Evolutionary conservation across 2,888 invertebrate genomes (phyloP).

Genomic region (Laothoe populi): DNA sequence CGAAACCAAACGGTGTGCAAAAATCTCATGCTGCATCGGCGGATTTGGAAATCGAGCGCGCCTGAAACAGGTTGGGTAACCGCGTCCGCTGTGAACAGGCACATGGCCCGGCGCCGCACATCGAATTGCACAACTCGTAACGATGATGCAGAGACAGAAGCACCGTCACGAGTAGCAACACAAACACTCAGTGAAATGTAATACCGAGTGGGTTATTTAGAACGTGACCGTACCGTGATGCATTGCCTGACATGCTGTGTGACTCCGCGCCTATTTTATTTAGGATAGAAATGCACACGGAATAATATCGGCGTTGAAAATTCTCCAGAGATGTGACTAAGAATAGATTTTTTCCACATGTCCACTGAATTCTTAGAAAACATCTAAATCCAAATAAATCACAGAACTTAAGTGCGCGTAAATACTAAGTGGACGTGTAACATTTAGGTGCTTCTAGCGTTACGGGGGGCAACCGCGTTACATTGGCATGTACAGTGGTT

Average conservation of each 20-base stretch:
- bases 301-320: conserved; percentile 24
- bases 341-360: conserved; percentile 4
- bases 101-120: conserved; percentile 59
- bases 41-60: conserved; percentile 64
- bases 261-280: conserved; percentile 52
- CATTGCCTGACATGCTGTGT: conserved; percentile 56
- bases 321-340: conserved; percentile 3
- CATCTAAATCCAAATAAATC: conserved; percentile 18
- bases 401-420: conserved; percentile 29
- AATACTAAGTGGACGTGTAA: conserved; percentile 36
- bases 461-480: conserved; percentile 39
- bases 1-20: conserved; percentile 53
- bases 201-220: conserved; percentile 72
- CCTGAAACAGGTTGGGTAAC: conserved; percentile 68
- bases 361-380: conserved; percentile 24
- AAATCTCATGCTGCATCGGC: conserved; percentile 55
- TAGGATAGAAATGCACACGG: conserved; percentile 44
- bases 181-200: conserved; percentile 67
- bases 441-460: conserved; percentile 45
- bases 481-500: conserved; percentile 20
- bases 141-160: conserved; percentile 64
- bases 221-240: conserved; percentile 71
- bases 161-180: conserved; percentile 67
- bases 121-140: conserved; percentile 64
- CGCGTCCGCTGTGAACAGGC: conserved; percentile 63